Base-by-base conservation (phyloP, 1,140 invertebrate species). In the Camponotus floridanus region DNA sequence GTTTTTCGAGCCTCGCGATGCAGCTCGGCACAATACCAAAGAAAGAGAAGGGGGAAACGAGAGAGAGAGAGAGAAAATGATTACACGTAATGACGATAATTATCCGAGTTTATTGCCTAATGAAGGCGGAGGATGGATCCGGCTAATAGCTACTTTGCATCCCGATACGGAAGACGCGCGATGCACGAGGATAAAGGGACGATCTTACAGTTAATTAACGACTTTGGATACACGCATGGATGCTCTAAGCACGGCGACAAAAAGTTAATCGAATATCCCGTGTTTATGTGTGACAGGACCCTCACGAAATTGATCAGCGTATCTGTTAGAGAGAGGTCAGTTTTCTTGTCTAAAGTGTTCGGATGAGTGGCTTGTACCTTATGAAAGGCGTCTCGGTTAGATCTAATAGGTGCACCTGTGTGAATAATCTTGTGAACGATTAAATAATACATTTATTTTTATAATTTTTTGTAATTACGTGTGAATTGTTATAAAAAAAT, bases 111-210 rank as follows among this genome's bases (percentile, higher is more conserved):
- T 90, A 89, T 89, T 87, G 79, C 39, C 80, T 76, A 87, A 85
- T 86, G 88, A 89, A 89, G 68, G 55, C 79, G 57, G 68, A 85
- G 86, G 70, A 90, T 89, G 84, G 76, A 57, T 55, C 79, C 71
- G 74, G 62, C 74, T 90, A 90, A 90, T 87, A 87, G 88, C 86
- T 89, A 85, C 88, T 90, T 90, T 89, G 88, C 87, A 84, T 90
- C 87, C 67, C 39, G 87, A 79, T 86, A 83, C 65, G 80, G 59
- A 61, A 87, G 73, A 74, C 36, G n/a, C 65, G 61, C 59, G 61
- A 36, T 51, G 65, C 21, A 33, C 11, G 3, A 48, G n/a, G 18
- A 33, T 59, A 45, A 18, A 71, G 21, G 36, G 42, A 9, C 31
- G 55, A 73, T 42, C 61, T 87, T 90, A 68, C 84, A 89, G 55